A percentile compares a stretch with the other conserved stretches of the same genome.
Evolutionary conservation across 2,888 invertebrate genomes (phyloP).

Genomic region (Nineta flava): DNA sequence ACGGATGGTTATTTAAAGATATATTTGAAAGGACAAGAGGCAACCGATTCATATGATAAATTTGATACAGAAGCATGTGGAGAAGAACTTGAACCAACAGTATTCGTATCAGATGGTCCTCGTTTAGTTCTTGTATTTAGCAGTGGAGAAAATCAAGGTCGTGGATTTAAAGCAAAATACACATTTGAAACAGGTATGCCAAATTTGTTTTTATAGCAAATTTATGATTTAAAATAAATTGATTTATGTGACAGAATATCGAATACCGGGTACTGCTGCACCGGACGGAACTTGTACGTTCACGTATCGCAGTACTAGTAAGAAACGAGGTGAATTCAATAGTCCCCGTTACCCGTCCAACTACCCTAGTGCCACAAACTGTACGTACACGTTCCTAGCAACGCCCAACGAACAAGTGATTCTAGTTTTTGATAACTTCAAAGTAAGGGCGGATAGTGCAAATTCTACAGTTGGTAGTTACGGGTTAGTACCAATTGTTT

Average conservation of each 20-base stretch:
- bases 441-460: slow-evolving; percentile 65
- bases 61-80: slow-evolving; percentile 90
- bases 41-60: slow-evolving; percentile 82
- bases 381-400: slow-evolving; percentile 80
- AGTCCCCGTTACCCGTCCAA: slow-evolving; percentile 92
- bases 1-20: slow-evolving; percentile 82
- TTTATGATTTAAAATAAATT: slow-evolving; percentile 3
- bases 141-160: slow-evolving; percentile 78
- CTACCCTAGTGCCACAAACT: slow-evolving; percentile 90
- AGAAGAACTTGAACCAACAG: slow-evolving; percentile 53
- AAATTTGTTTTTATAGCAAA: slow-evolving; percentile 1
- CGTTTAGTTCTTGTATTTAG: slow-evolving; percentile 89
- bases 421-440: slow-evolving; percentile 82
- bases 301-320: slow-evolving; percentile 74
- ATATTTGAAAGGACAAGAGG: slow-evolving; percentile 83
- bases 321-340: slow-evolving; percentile 83
- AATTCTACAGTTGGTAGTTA: slow-evolving; percentile 62
- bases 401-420: slow-evolving; percentile 80
- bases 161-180: slow-evolving; percentile 81
- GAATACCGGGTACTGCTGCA: slow-evolving; percentile 85
- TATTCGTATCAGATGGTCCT: slow-evolving; percentile 79
- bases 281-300: slow-evolving; percentile 86
- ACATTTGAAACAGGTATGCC: slow-evolving; percentile 61
- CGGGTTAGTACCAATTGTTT: slow-evolving; percentile 34
- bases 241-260: slow-evolving; percentile 53